Base-by-base conservation (phyloP, 2,888 invertebrate genomes). In the Andrena flavipes region DNA sequence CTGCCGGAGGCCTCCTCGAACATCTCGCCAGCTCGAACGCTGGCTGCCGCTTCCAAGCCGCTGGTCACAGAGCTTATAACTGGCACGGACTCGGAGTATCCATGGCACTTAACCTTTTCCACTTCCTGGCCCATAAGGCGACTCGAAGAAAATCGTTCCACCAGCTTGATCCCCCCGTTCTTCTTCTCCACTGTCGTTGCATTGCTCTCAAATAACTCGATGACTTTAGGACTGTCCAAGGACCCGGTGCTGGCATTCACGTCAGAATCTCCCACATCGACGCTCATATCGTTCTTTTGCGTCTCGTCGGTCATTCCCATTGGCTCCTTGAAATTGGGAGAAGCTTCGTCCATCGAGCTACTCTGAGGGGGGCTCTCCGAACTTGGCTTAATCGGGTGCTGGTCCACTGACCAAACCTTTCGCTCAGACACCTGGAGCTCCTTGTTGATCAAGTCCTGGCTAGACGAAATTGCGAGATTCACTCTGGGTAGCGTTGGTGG, bases 401-500 rank as follows among this genome's bases (percentile, higher is more conserved):
- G 56, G 29, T 35, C 20, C n/a, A 64, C 13, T 0, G 49, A 16
- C 84, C 83, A 83, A 6, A 60, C 10, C 23, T 68, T 74, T 0
- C 16, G 65, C 2, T 78, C 62, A 0, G 71, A 20, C 2, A 69
- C 30, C 8, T 69, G 63, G 0, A 56, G 6, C 2, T 79, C 68
- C 8, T 77, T 78, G 0, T 79, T 72, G 5, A 26, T 20, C 0
- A 29, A 48, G 6, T 81, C 73, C 13, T 80, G 35, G 7, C 33
- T 74, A 13, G 70, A 71, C 29, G 86, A 75, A 16, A 87, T 71
- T 0, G 82, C 82, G 0, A 89, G 72, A 26, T 83, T 88, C 16
- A 89, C 84, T 49, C 87, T 88, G 0, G 91, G 87, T 33, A 92
- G 75, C 33, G 91, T 76, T 0, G 92, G 91, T 1, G 91, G 91